phyloP scores from a whole-genome alignment of 2,888 invertebrate genomes.

The Cynaeus angustus region DNA sequence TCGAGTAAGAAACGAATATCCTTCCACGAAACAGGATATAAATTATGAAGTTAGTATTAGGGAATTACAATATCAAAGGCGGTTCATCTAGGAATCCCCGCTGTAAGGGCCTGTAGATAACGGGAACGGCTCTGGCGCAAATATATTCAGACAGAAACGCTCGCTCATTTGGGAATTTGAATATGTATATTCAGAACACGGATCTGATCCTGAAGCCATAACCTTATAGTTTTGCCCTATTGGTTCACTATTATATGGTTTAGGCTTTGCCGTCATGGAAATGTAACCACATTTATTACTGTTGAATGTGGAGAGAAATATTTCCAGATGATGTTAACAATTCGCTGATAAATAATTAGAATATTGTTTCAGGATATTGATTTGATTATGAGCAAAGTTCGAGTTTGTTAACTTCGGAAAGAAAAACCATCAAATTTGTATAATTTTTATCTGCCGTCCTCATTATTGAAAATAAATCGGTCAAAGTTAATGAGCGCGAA shows the following conservation, averaged over 20 bases:
- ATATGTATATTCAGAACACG: slow-evolving; percentile 66
- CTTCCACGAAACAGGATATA: slow-evolving; percentile 65
- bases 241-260: slow-evolving; percentile 62
- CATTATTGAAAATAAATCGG: too few species aligned
- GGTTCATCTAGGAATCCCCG: slow-evolving; percentile 69
- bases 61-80: slow-evolving; percentile 71
- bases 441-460: too few species aligned
- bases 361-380: too few species aligned
- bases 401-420: too few species aligned
- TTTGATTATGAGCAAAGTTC: too few species aligned
- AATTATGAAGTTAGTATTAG: slow-evolving; percentile 69
- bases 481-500: not conserved
- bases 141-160: slow-evolving; percentile 60
- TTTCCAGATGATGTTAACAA: slow-evolving; percentile 2
- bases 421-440: too few species aligned
- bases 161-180: slow-evolving; percentile 70
- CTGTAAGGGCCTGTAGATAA: slow-evolving; percentile 68
- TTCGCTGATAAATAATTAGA: not conserved
- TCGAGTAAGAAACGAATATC: slow-evolving; percentile 57
- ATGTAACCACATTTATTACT: slow-evolving; percentile 14
- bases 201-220: slow-evolving; percentile 47
- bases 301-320: slow-evolving; percentile 8
- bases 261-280: slow-evolving; percentile 25
- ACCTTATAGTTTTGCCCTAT: slow-evolving; percentile 63
- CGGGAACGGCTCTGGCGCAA: slow-evolving; percentile 60